Percentiles rank a stretch among this genome's conserved stretches.
These are phyloP conservation scores for Irena cyanogastra DNA, from an alignment of 2,113 vertebrate species.

Conservation along the genomic window DNA sequence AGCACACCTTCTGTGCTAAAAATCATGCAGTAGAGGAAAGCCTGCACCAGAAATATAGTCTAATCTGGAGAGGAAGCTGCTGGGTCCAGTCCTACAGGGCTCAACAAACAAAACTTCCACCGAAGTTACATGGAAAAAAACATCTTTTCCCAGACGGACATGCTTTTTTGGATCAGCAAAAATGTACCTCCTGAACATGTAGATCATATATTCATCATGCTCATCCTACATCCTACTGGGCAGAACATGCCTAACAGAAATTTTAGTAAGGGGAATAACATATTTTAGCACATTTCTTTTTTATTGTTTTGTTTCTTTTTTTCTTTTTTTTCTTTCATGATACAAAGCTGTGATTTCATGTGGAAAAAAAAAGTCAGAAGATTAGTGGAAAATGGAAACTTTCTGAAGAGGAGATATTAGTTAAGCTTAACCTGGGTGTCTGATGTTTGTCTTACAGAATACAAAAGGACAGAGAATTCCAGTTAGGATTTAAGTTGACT, in stretches of 20 bases:
- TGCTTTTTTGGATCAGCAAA: background rate
- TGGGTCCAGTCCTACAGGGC: background rate
- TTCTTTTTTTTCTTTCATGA: background rate
- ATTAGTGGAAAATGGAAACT: background rate
- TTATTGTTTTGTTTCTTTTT: too few species aligned
- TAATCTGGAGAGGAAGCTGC: background rate
- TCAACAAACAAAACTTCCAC: background rate
- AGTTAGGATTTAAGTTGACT: conserved; percentile 58
- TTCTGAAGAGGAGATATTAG: conserved; percentile 23
- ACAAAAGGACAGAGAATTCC: conserved; percentile 44
- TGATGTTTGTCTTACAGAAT: background rate
- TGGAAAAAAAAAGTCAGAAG: background rate
- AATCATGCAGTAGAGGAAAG: background rate
- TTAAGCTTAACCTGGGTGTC: background rate
- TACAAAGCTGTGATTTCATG: background rate
- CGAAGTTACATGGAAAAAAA: background rate
- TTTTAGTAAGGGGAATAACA: background rate
- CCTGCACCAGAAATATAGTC: background rate
- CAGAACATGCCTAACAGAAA: background rate
- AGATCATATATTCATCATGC: background rate
- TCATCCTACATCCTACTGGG: background rate
- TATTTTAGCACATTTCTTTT: background rate
- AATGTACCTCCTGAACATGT: background rate
- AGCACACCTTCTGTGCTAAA: background rate
- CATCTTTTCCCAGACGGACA: background rate